phyloP scores from a whole-genome alignment of 2,797 vertebrate genomes.

The Coreius guichenoti region DNA sequence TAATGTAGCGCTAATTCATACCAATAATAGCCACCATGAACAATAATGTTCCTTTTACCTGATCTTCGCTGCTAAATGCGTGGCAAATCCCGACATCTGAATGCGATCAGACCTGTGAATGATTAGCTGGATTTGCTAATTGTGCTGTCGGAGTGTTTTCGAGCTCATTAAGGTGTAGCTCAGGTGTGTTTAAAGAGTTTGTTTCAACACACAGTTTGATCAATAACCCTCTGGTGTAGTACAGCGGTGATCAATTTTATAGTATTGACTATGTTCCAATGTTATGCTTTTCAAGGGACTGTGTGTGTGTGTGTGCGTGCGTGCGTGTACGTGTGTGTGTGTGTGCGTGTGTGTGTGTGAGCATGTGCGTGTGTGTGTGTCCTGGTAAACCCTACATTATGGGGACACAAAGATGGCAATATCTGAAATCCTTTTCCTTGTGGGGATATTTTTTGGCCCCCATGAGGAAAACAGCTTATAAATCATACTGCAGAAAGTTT shows the following conservation, averaged over 20 bases:
- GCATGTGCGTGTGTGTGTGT: too few relatives aligned
- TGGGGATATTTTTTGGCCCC: too few relatives aligned
- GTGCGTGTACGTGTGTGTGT: not conserved
- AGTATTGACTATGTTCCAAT: constrained; percentile 76
- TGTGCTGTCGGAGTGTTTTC: constrained; percentile 64
- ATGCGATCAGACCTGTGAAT: constrained; percentile 46
- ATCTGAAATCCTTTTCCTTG: too few relatives aligned
- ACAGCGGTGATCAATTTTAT: constrained; percentile 78
- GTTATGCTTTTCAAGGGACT: constrained; percentile 71
- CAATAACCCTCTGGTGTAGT: constrained; percentile 72
- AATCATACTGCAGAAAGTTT: too few relatives aligned
- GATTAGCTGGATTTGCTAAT: constrained; percentile 55
- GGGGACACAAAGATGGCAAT: too few relatives aligned
- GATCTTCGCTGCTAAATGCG: constrained; percentile 56
- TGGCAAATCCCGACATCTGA: constrained; percentile 31
- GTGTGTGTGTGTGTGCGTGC: not conserved
- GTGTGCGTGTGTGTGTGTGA: too few relatives aligned
- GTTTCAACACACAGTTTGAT: constrained; percentile 72
- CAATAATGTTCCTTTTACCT: constrained; percentile 38
- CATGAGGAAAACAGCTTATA: too few relatives aligned
- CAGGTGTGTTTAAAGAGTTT: constrained; percentile 74
- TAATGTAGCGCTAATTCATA: constrained; percentile 28
- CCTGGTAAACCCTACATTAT: too few relatives aligned
- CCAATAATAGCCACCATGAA: constrained; percentile 50
- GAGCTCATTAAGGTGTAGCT: constrained; percentile 64